phyloP scores from a whole-genome alignment of 2,113 vertebrate species.

The Dipodomys spectabilis region DNA sequence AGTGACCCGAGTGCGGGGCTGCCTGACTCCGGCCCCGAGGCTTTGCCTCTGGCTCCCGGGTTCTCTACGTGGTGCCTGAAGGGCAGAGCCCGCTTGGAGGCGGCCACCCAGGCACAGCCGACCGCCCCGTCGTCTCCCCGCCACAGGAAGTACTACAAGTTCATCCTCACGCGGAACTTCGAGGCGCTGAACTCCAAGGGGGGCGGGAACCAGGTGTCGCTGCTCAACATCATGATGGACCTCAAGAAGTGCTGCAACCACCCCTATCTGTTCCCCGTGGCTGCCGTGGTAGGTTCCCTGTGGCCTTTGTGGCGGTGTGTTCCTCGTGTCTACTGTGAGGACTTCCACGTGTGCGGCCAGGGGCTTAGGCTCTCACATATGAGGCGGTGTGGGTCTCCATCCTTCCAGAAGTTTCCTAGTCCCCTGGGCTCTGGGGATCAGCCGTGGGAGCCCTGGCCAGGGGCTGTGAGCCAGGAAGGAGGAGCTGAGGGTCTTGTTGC shows the following conservation, averaged over 20 bases:
- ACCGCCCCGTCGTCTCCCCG: background rate
- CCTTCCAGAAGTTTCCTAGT: background rate
- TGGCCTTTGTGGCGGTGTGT: background rate
- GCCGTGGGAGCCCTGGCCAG: background rate
- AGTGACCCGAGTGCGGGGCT: background rate
- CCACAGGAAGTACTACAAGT: constrained; percentile 98
- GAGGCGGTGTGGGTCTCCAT: background rate
- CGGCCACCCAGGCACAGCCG: background rate
- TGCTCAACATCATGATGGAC: constrained; percentile 99
- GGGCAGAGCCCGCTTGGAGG: background rate
- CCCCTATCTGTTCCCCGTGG: constrained; percentile 97
- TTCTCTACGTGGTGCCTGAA: too few relatives aligned
- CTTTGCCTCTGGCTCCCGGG: background rate
- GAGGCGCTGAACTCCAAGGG: constrained; percentile 99
- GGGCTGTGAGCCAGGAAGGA: too few relatives aligned
- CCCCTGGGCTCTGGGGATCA: background rate
- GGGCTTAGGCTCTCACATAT: background rate
- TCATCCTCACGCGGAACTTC: constrained; percentile 97
- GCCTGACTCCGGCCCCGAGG: too few relatives aligned
- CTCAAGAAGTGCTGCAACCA: constrained; percentile 99
- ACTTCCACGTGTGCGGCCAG: background rate
- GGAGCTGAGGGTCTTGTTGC: background rate
- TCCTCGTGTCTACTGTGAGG: too few relatives aligned
- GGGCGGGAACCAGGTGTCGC: constrained; percentile 97
- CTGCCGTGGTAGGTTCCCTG: constrained; percentile 86